phyloP scores from a whole-genome alignment of 2,888 invertebrate species.

The Tethea ocularis region DNA sequence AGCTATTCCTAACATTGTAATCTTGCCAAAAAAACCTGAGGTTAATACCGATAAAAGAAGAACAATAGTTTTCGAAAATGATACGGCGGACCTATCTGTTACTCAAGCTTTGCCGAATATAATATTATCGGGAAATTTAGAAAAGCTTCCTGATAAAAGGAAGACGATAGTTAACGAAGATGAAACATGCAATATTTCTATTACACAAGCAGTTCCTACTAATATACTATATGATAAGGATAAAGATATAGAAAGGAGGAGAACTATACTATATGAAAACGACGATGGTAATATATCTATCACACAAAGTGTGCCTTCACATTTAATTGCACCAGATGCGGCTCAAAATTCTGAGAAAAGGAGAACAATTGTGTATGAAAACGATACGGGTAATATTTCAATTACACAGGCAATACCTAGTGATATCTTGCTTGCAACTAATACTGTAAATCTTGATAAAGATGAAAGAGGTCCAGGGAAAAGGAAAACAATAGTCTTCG shows the following conservation, averaged over 20 bases:
- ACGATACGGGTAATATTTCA: constrained; percentile 37
- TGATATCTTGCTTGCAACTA: constrained; percentile 16
- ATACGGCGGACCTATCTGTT: constrained; percentile 30
- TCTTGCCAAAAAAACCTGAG: constrained; percentile 14
- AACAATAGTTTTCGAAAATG: constrained; percentile 29
- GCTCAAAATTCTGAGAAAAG: constrained; percentile 14
- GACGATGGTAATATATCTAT: constrained; percentile 41
- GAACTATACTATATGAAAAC: constrained; percentile 32
- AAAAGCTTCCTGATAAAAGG: constrained; percentile 16
- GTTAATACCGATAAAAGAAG: constrained; percentile 21
- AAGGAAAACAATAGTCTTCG: neutral
- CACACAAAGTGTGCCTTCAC: constrained; percentile 34
- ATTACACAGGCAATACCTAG: constrained; percentile 36
- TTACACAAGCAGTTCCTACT: constrained; percentile 33
- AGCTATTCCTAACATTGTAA: constrained; percentile 29
- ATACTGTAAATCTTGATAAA: neutral
- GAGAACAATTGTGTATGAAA: constrained; percentile 33
- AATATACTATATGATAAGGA: constrained; percentile 19
- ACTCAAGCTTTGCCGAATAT: constrained; percentile 26
- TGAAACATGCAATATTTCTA: constrained; percentile 34
- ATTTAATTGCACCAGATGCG: constrained; percentile 16
- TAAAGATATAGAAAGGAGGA: constrained; percentile 18
- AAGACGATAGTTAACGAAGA: constrained; percentile 30
- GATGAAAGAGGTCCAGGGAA: neutral
- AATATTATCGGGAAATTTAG: constrained; percentile 11